Base-by-base conservation (phyloP, 2,113 vertebrate genomes). In the Pogona vitticeps region DNA sequence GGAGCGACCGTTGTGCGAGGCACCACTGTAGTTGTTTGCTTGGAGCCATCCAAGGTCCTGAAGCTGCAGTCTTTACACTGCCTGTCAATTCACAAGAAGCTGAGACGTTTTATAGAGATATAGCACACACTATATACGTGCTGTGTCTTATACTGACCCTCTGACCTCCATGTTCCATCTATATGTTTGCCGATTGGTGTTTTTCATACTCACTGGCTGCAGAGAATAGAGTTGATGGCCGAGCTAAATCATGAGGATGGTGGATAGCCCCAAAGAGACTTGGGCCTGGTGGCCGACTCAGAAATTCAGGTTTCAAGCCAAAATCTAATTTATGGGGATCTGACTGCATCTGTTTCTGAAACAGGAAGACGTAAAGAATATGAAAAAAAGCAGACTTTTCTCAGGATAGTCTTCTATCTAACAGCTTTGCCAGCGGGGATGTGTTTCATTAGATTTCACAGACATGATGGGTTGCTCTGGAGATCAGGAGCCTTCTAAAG, bases 271-370 rank as follows among this genome's bases (percentile, higher is more conserved):
- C 98, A 9, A 99, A 99, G 83, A 99, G 97, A 91, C 97, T 98
- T 58, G 98, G 98, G 68, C 98, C 98, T 0, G 98, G 98, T 76
- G 98, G 98, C 85, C 98, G 97, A 96, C 98, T 98, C 92, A 99
- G 95, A 94, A 99, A 99, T 95, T 99, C 98, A 0, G 98, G 98
- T 93, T 99, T 99, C 95, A 99, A 95, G 86, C 98, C 98, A 0
- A 99, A 99, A 96, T 99, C 98, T 93, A 99, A 96, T 94, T 99
- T 99, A 95, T 99, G 98, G 14, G 98, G 98, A 94, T 99, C 98
- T 71, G 98, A 98, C 95, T 99, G 98, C 98, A 99, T 98, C 97
- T 99, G 98, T 96, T 99, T 99, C 98, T 99, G 93, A 90, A 98
- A 96, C 0, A 26, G 26, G 86, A 88, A 5, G 9, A 40, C 5